These are phyloP conservation scores for Lordiphosa mommai DNA, from an alignment of 1,140 invertebrate genomes.

Conservation along the genomic window DNA sequence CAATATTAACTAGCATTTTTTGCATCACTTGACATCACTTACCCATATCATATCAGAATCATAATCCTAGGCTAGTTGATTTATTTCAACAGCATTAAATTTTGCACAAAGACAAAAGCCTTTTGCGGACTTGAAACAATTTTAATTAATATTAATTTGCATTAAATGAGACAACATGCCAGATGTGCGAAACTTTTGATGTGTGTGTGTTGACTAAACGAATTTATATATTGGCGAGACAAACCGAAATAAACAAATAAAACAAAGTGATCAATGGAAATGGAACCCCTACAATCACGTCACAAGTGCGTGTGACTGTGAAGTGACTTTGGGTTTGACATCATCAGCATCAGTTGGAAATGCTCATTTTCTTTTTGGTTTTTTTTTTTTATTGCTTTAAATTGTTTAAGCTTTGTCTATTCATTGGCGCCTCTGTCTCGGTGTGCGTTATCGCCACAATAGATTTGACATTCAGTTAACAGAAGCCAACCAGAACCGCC, in stretches of 20 bases:
- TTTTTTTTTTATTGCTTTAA: slow-evolving; percentile 46
- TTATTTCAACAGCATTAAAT: background rate
- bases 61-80: too few species aligned
- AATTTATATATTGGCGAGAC: slow-evolving; percentile 24
- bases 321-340: slow-evolving; percentile 45
- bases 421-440: slow-evolving; percentile 20
- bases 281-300: slow-evolving; percentile 18
- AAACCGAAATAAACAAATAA: slow-evolving; percentile 12
- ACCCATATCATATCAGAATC: too few species aligned
- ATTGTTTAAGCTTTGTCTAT: slow-evolving; percentile 43
- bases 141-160: slow-evolving; percentile 75
- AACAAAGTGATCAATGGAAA: slow-evolving; percentile 62
- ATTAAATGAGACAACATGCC: slow-evolving; percentile 36
- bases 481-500: slow-evolving; percentile 19
- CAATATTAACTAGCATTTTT: too few species aligned
- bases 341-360: slow-evolving; percentile 29
- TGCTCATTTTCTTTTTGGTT: slow-evolving; percentile 19
- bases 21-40: too few species aligned
- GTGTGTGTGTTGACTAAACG: slow-evolving; percentile 1
- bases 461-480: slow-evolving; percentile 75
- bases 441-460: slow-evolving; percentile 51
- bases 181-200: slow-evolving; percentile 13
- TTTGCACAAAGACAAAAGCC: slow-evolving; percentile 1
- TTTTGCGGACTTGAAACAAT: slow-evolving; percentile 9
- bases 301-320: slow-evolving; percentile 38